These are phyloP conservation scores for Ylistrum balloti DNA, from an alignment of 1,140 invertebrate species.

Conservation along the genomic window DNA sequence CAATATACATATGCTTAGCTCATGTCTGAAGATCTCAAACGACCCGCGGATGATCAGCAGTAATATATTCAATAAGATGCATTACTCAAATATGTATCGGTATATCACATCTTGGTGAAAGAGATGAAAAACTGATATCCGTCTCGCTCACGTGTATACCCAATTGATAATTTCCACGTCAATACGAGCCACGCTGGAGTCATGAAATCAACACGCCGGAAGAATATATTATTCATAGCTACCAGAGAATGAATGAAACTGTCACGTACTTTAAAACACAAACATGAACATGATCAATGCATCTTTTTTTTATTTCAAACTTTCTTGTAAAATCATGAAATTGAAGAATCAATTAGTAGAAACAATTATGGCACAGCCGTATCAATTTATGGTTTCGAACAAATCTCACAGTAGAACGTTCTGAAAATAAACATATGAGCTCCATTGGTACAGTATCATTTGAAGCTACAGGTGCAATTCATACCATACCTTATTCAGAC, in stretches of 20 bases:
- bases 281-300: neutral
- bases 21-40: neutral
- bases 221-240: neutral
- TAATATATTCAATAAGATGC: constrained; percentile 9
- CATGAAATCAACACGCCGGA: neutral
- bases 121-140: neutral
- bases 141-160: neutral
- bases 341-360: too few relatives aligned
- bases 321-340: too few relatives aligned
- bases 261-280: neutral
- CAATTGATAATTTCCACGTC: too few relatives aligned
- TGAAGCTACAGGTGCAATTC: too few relatives aligned
- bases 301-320: too few relatives aligned
- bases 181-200: neutral
- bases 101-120: neutral
- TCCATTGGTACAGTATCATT: too few relatives aligned
- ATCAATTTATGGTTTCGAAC: too few relatives aligned
- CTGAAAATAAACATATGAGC: too few relatives aligned
- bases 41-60: neutral
- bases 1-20: constrained; percentile 9
- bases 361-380: too few relatives aligned
- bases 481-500: too few relatives aligned
- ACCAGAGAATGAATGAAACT: neutral
- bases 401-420: too few relatives aligned
- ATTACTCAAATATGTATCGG: constrained; percentile 2